Percentiles rank a stretch among this genome's conserved stretches.
Evolutionary conservation across 2,113 vertebrate genomes (phyloP).

Genomic region (Azemiops feae): DNA sequence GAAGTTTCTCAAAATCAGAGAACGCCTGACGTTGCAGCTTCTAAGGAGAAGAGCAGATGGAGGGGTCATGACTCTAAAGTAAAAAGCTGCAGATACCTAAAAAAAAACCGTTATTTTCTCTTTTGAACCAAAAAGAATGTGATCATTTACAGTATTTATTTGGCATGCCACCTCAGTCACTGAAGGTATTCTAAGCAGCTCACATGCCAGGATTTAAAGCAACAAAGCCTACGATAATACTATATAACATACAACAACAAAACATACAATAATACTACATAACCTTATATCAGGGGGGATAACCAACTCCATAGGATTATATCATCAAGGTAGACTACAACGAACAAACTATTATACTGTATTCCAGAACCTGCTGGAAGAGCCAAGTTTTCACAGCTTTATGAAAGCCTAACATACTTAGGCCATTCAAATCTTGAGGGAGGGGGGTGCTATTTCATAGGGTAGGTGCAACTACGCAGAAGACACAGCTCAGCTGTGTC

Average conservation of each 20-base stretch:
- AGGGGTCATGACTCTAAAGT: not conserved
- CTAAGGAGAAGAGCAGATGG: not conserved
- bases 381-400: not conserved
- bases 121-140: not conserved
- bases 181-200: not conserved
- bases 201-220: not conserved
- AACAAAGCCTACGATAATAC: not conserved
- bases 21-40: not conserved
- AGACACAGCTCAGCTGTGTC: not conserved
- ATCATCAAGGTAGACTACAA: not conserved
- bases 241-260: not conserved
- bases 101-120: no score
- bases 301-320: not conserved
- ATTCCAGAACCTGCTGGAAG: not conserved
- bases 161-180: not conserved
- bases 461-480: not conserved
- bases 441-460: not conserved
- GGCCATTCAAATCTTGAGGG: not conserved
- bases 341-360: not conserved
- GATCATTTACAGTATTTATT: not conserved
- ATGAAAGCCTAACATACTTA: not conserved
- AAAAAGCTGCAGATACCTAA: not conserved
- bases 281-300: not conserved
- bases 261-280: not conserved
- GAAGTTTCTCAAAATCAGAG: not conserved